These are phyloP conservation scores for Schrankia costaestrigalis DNA, from an alignment of 2,888 invertebrate genomes.

Conservation along the genomic window DNA sequence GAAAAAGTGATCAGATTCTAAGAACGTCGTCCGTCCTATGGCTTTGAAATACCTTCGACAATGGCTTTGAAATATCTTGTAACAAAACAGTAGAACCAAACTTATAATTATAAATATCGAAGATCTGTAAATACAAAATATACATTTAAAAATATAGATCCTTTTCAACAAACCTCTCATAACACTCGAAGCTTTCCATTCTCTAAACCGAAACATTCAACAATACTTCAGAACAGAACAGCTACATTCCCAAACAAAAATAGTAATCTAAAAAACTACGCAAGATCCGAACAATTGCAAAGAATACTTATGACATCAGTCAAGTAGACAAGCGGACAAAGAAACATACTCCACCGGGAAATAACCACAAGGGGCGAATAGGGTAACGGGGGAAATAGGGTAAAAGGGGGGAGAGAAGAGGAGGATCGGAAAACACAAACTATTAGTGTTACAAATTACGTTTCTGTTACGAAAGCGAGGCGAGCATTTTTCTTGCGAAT, in stretches of 20 bases:
- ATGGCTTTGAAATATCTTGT: too few relatives aligned
- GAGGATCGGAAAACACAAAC: slow-evolving; percentile 42
- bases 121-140: too few relatives aligned
- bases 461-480: slow-evolving; percentile 33
- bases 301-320: slow-evolving; percentile 38
- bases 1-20: too few relatives aligned
- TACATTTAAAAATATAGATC: too few relatives aligned
- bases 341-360: slow-evolving; percentile 29
- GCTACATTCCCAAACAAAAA: not conserved
- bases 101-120: too few relatives aligned
- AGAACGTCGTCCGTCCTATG: too few relatives aligned
- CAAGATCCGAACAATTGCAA: slow-evolving; percentile 18
- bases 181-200: too few relatives aligned
- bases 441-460: slow-evolving; percentile 51
- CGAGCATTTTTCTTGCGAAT: slow-evolving; percentile 25
- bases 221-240: not conserved
- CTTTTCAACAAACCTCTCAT: too few relatives aligned
- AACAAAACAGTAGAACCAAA: too few relatives aligned
- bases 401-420: slow-evolving; percentile 13
- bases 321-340: slow-evolving; percentile 38
- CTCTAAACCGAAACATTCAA: too few relatives aligned
- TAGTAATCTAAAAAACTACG: slow-evolving; percentile 14
- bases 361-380: slow-evolving; percentile 12
- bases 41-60: too few relatives aligned
- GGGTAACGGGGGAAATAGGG: slow-evolving; percentile 1